Conservation (phyloP, 2,797 vertebrate genomes). For the Lycodopsis pacificus region DNA sequence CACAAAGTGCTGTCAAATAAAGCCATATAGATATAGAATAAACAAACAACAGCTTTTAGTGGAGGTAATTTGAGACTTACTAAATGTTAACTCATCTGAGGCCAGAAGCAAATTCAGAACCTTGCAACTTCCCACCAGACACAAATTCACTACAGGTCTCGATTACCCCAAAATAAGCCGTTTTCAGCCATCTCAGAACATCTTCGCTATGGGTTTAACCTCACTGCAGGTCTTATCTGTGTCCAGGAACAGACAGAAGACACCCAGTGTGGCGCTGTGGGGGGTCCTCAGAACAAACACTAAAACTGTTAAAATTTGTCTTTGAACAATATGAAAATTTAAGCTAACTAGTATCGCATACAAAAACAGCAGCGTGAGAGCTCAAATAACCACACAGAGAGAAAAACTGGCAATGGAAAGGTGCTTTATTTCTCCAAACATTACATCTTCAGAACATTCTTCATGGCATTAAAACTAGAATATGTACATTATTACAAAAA, state of each 20-base stretch:
- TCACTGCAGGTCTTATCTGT: neutral
- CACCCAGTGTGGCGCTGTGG: neutral
- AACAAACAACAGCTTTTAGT: neutral
- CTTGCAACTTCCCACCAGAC: neutral
- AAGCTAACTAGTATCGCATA: neutral
- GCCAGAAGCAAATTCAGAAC: neutral
- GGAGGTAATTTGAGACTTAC: neutral
- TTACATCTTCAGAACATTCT: constrained; percentile 64
- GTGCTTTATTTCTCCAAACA: constrained; percentile 84
- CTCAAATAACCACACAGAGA: constrained; percentile 5
- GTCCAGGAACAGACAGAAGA: neutral
- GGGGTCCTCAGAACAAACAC: neutral
- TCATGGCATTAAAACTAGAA: constrained; percentile 67
- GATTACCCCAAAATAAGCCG: no score
- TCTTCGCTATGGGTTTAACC: neutral
- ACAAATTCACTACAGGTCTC: neutral
- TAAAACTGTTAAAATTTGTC: neutral
- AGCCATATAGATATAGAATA: neutral
- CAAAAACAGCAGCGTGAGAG: neutral
- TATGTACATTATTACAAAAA: constrained; percentile 75
- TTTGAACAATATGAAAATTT: neutral
- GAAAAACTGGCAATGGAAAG: constrained; percentile 57
- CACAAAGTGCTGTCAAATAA: neutral
- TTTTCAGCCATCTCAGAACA: neutral
- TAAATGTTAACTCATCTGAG: neutral